Evolutionary conservation across 2,113 vertebrate species (phyloP).

Genomic region (Cichladusa arquata): DNA sequence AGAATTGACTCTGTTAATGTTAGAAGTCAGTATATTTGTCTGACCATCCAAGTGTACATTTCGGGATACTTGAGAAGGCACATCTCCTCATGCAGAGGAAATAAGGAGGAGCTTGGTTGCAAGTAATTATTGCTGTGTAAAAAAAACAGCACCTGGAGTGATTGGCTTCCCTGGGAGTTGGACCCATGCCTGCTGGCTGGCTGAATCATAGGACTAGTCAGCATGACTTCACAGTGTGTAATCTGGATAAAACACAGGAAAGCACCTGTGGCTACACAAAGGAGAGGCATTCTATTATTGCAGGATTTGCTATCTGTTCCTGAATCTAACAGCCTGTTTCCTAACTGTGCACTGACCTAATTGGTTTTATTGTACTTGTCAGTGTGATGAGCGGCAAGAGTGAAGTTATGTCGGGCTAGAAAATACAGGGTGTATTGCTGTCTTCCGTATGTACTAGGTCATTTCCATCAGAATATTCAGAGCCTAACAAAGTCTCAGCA

Average conservation of each 20-base stretch:
- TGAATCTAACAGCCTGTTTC: not conserved
- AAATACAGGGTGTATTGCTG: not conserved
- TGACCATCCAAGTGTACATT: not conserved
- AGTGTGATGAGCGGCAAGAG: not conserved
- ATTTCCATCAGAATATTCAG: not conserved
- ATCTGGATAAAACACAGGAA: not conserved
- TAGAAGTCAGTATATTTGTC: not conserved
- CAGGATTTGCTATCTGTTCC: not conserved
- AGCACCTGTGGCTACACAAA: not conserved
- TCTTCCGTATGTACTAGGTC: not conserved
- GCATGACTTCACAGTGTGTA: not conserved
- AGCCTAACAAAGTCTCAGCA: not conserved
- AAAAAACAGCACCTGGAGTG: not conserved
- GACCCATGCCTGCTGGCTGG: not conserved
- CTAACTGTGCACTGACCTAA: not conserved
- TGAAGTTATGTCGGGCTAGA: not conserved
- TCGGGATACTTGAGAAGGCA: not conserved
- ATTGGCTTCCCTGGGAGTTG: not conserved
- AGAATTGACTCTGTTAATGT: not conserved
- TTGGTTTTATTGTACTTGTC: not conserved
- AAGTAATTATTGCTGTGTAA: not conserved
- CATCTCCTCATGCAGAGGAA: not conserved
- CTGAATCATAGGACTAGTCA: not conserved
- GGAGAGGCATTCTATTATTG: not conserved
- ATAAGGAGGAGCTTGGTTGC: not conserved